These are phyloP conservation scores for Ennomos fuscantarius DNA, from an alignment of 2,888 invertebrate genomes.

Conservation along the genomic window DNA sequence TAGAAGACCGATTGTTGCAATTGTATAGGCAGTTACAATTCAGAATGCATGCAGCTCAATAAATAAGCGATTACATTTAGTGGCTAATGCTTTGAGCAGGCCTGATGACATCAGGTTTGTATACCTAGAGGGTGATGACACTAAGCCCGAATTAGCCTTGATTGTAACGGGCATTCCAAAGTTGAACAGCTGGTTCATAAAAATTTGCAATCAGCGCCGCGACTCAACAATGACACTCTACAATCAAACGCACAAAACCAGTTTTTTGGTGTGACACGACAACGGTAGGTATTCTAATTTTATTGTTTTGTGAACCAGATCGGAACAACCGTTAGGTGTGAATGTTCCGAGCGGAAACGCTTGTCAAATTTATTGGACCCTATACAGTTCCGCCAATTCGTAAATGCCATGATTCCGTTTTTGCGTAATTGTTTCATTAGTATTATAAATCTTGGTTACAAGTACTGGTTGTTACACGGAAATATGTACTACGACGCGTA, in stretches of 20 bases:
- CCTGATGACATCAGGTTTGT: conserved; percentile 30
- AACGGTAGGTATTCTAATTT: conserved; percentile 58
- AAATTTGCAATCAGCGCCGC: conserved; percentile 47
- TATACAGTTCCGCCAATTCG: conserved; percentile 41
- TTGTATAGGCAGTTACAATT: conserved; percentile 43
- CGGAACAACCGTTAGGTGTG: conserved; percentile 75
- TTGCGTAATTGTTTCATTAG: neutral
- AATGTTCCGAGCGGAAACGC: conserved; percentile 70
- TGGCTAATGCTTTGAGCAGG: conserved; percentile 37
- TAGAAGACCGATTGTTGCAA: conserved; percentile 33
- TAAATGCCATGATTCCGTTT: conserved; percentile 27
- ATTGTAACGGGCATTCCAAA: conserved; percentile 18
- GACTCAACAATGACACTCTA: conserved; percentile 35
- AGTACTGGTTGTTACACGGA: conserved; percentile 3
- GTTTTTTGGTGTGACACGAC: conserved; percentile 54
- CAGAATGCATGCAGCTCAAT: conserved; percentile 43
- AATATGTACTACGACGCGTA: neutral
- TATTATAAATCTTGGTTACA: no score
- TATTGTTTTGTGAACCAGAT: conserved; percentile 80
- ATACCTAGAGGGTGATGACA: conserved; percentile 47
- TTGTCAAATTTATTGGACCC: conserved; percentile 55
- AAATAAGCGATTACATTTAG: conserved; percentile 45
- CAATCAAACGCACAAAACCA: conserved; percentile 58
- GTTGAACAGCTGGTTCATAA: conserved; percentile 23
- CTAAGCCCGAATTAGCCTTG: conserved; percentile 3